A percentile compares a stretch with the other conserved stretches of the same genome.
phyloP scores from a whole-genome alignment of 2,113 vertebrate genomes.

The Cebus imitator region DNA sequence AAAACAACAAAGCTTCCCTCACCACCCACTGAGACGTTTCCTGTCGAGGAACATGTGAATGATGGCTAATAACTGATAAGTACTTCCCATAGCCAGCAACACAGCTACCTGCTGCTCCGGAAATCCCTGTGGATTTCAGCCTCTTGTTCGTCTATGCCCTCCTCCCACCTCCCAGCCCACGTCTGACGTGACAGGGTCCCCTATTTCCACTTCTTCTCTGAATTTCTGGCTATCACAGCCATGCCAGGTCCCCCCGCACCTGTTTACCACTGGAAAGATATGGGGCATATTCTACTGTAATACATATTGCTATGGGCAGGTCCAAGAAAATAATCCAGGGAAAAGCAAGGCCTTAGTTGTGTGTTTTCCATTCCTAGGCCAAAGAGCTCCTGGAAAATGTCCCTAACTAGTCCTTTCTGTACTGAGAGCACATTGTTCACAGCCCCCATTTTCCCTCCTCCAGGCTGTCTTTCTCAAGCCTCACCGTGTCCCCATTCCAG shows the following conservation, averaged over 20 bases:
- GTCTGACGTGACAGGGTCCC: accelerated
- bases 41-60: background rate
- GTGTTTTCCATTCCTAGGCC: background rate
- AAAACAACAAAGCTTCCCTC: background rate
- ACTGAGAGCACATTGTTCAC: accelerated
- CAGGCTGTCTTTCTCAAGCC: background rate
- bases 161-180: background rate
- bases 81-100: background rate
- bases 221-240: accelerated
- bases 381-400: background rate
- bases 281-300: accelerated
- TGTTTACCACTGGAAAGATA: background rate
- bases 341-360: background rate
- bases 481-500: accelerated
- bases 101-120: background rate
- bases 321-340: background rate
- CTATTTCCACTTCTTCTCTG: background rate
- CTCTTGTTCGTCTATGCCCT: accelerated
- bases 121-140: background rate
- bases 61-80: background rate
- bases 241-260: accelerated
- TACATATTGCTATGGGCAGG: background rate
- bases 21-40: background rate
- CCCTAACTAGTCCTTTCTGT: background rate
- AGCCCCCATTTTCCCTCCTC: background rate